These are phyloP conservation scores for Isurus oxyrinchus DNA, from an alignment of 2,113 vertebrate species.

Conservation along the genomic window DNA sequence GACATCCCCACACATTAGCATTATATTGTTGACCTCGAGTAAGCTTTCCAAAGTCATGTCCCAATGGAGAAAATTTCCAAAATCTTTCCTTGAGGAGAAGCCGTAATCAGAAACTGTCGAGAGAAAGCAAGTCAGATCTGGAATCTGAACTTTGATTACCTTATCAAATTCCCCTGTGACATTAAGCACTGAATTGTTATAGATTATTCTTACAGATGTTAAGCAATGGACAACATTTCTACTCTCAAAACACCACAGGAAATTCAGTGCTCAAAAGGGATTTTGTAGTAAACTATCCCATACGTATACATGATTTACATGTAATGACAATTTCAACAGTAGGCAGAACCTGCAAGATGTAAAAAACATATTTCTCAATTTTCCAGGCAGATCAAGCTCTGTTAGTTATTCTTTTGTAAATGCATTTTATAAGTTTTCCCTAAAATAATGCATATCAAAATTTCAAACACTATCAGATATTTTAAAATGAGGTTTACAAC, in stretches of 20 bases:
- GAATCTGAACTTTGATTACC: conserved; percentile 15
- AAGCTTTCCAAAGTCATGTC: background rate
- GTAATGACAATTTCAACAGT: background rate
- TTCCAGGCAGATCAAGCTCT: background rate
- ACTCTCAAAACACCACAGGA: conserved; percentile 15
- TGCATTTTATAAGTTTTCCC: background rate
- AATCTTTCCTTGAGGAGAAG: background rate
- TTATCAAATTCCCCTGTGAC: background rate
- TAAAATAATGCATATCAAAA: background rate
- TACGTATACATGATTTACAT: background rate
- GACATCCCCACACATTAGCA: background rate
- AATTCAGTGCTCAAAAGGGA: background rate
- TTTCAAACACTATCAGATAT: background rate
- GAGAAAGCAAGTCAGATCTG: background rate
- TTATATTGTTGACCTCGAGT: background rate
- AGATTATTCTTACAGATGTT: conserved; percentile 11
- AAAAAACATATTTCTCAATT: background rate
- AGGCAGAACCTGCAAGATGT: background rate
- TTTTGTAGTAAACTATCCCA: background rate
- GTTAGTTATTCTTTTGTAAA: background rate
- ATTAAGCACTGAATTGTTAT: background rate
- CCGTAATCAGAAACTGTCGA: background rate
- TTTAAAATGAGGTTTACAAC: background rate
- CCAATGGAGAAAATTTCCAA: background rate
- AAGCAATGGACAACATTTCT: conserved; percentile 19